Evolutionary conservation across 2,113 vertebrate genomes (phyloP).

Genomic region (Eudyptes chrysolophus): DNA sequence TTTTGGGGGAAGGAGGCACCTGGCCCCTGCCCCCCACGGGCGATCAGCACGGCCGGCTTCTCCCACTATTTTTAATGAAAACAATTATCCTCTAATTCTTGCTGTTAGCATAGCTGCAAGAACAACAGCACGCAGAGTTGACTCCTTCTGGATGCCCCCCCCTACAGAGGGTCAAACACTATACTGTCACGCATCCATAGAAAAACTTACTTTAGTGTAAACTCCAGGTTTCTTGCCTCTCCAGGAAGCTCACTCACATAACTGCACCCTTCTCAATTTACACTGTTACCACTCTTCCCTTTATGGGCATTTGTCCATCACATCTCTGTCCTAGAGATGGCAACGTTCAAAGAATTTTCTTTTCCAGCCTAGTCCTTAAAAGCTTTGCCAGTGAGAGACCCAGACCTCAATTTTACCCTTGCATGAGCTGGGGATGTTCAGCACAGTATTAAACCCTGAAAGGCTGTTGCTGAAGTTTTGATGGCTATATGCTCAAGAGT

Average conservation of each 20-base stretch:
- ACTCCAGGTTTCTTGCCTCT: background rate
- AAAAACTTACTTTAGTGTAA: background rate
- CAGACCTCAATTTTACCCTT: background rate
- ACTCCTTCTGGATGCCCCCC: background rate
- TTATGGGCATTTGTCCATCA: background rate
- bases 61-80: background rate
- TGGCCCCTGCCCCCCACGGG: accelerated
- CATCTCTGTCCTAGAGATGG: background rate
- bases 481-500: background rate
- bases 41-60: background rate
- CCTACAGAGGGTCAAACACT: background rate
- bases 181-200: accelerated
- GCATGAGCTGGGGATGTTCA: background rate
- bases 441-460: background rate
- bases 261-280: background rate
- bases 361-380: background rate
- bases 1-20: background rate
- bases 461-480: background rate
- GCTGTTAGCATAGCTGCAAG: background rate
- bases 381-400: background rate
- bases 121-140: accelerated
- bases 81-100: background rate
- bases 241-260: background rate
- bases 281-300: background rate
- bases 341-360: background rate